Evolutionary conservation across 2,888 invertebrate genomes (phyloP), one percentile per base, ranked within the genome.

Genomic region (Crossocerus cetratus): DNA sequence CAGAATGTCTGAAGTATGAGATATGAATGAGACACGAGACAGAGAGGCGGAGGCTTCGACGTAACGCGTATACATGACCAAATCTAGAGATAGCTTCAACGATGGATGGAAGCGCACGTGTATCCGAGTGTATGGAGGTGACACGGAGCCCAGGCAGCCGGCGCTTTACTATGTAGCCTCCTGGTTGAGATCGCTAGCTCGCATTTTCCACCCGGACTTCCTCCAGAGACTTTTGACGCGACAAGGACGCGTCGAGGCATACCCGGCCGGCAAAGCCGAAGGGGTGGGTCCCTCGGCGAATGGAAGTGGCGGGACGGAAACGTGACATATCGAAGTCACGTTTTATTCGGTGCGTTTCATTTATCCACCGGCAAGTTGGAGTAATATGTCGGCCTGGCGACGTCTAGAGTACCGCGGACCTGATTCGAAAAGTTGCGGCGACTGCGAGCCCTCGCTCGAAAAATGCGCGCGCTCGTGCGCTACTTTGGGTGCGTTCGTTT

Each of bases 291-390:
- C n/a, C 13, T 21, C 45, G n/a, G 22, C 43, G 44, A 69, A 60
- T 55, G 56, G 64, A 56, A 53, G 54, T 42, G 68, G 45, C 45
- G 66, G 69, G 57, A 68, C 66, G 76, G 59, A 77, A 77, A 72
- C 71, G 69, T 78, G 74, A 76, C 69, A 55, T 70, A 65, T 80
- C 73, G 67, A 60, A 73, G 71, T 77, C 73, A 69, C 67, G 67
- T 77, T 80, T 77, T 58, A 74, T 72, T 72, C 74, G 21, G 43
- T 32, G 32, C 22, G 13, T 70, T 67, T 76, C 71, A 60, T 73
- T 71, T 60, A 69, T 75, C 64, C 66, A 45, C 53, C 21, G 32
- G 49, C 54, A 58, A 58, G 56, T 45, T 32, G 57, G 21, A 55
- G 45, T 43, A 66, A 64, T 58, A 56, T 42, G 53, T 11, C 32